A percentile compares a stretch with the other conserved stretches of the same genome.
Evolutionary conservation across 2,797 vertebrate species (phyloP).

Genomic region (Rhinophrynus dorsalis): DNA sequence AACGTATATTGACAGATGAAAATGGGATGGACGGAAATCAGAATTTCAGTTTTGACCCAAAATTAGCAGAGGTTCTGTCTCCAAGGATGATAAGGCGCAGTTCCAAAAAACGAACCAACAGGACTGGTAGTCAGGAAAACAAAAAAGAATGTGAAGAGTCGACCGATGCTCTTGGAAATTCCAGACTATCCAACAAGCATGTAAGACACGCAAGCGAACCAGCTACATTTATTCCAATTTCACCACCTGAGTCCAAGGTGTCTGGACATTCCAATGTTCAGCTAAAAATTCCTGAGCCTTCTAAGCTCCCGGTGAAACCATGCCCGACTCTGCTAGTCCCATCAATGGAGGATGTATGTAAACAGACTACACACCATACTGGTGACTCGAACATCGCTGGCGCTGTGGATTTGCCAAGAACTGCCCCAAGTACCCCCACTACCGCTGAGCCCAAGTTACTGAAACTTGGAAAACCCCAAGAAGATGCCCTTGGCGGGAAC

Average conservation of each 20-base stretch:
- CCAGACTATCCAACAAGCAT: constrained; percentile 72
- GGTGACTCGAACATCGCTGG: constrained; percentile 59
- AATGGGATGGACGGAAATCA: constrained; percentile 51
- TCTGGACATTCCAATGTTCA: constrained; percentile 52
- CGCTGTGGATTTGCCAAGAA: constrained; percentile 64
- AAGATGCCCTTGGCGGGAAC: constrained; percentile 63
- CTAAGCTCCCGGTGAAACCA: constrained; percentile 58
- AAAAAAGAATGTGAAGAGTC: constrained; percentile 42
- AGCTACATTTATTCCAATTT: constrained; percentile 79
- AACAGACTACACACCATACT: constrained; percentile 75
- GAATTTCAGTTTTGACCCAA: constrained; percentile 79
- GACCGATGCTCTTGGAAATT: background rate
- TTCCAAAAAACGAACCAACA: constrained; percentile 81
- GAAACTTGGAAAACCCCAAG: constrained; percentile 58
- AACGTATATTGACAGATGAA: constrained; percentile 58
- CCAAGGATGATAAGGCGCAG: constrained; percentile 78
- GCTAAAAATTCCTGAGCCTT: constrained; percentile 51
- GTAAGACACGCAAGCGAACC: constrained; percentile 88
- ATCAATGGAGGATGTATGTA: constrained; percentile 84
- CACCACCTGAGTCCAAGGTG: constrained; percentile 66
- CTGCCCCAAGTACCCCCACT: constrained; percentile 61
- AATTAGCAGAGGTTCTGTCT: constrained; percentile 77
- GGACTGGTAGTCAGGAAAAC: constrained; percentile 73
- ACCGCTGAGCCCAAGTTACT: constrained; percentile 67
- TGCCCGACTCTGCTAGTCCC: constrained; percentile 68